phyloP scores from a whole-genome alignment of 2,888 invertebrate species.

The Coelogynopora nodosa region DNA sequence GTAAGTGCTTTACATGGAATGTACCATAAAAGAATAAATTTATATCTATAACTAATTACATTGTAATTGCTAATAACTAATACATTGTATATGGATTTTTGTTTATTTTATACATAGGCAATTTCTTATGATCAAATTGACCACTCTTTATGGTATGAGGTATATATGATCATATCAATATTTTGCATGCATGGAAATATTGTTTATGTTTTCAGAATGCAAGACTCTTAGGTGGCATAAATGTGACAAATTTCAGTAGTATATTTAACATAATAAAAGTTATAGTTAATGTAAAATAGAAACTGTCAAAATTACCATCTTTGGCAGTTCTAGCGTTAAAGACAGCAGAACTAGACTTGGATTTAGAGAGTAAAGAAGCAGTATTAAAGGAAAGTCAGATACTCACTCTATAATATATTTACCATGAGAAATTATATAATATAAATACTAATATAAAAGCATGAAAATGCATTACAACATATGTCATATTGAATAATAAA shows the following conservation, averaged over 20 bases:
- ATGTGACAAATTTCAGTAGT: constrained; percentile 1
- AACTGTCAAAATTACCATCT: not conserved
- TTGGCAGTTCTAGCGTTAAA: not conserved
- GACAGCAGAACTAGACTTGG: too few species aligned
- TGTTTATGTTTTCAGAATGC: not conserved
- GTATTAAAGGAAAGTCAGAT: too few species aligned
- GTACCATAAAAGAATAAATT: not conserved
- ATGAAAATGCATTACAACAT: too few species aligned
- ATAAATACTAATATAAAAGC: too few species aligned
- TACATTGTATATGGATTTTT: not conserved
- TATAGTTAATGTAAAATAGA: not conserved
- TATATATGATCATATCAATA: constrained; percentile 16
- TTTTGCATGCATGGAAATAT: constrained; percentile 4
- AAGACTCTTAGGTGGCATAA: constrained; percentile 23
- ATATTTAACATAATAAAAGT: not conserved
- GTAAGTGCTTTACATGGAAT: not conserved
- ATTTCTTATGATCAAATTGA: not conserved
- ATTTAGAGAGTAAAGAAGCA: too few species aligned
- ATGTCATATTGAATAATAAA: too few species aligned
- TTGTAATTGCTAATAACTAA: too few species aligned
- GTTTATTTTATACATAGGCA: constrained; percentile 5
- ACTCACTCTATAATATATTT: too few species aligned
- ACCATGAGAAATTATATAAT: too few species aligned
- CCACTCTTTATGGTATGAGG: not conserved
- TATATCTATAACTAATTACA: constrained; percentile 25